A percentile compares a stretch with the other conserved stretches of the same genome.
Conservation (phyloP, 2,113 vertebrate genomes). For the Nipponia nippon region DNA sequence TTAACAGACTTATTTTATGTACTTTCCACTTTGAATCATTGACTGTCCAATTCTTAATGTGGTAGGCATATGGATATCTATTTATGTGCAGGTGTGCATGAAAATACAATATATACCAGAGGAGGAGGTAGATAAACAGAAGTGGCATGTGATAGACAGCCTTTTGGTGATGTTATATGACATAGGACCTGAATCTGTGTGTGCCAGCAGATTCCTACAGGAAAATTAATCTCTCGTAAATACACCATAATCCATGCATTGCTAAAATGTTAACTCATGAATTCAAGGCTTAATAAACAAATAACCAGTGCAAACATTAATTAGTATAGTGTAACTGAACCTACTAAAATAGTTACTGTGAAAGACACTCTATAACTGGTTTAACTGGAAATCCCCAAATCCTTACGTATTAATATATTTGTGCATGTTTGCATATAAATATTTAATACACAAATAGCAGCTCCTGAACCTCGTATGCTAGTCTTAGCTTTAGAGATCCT, state of each 20-base stretch:
- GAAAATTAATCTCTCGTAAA: background rate
- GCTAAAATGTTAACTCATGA: background rate
- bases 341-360: background rate
- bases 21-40: background rate
- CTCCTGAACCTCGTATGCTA: background rate
- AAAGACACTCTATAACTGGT: background rate
- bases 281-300: background rate
- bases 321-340: background rate
- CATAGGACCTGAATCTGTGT: background rate
- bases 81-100: slow-evolving; percentile 60
- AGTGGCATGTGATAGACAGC: background rate
- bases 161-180: background rate
- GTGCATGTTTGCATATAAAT: background rate
- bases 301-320: background rate
- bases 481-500: background rate
- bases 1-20: background rate
- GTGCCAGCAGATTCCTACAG: background rate
- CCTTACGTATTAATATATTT: background rate
- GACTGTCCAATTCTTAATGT: background rate
- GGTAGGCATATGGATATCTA: background rate
- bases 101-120: background rate
- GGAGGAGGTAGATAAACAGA: background rate
- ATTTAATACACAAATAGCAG: background rate
- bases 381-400: background rate
- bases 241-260: background rate